Percentiles rank a stretch among this genome's conserved stretches.
phyloP scores from a whole-genome alignment of 2,797 vertebrate species.

The Micromesistius poutassou region DNA sequence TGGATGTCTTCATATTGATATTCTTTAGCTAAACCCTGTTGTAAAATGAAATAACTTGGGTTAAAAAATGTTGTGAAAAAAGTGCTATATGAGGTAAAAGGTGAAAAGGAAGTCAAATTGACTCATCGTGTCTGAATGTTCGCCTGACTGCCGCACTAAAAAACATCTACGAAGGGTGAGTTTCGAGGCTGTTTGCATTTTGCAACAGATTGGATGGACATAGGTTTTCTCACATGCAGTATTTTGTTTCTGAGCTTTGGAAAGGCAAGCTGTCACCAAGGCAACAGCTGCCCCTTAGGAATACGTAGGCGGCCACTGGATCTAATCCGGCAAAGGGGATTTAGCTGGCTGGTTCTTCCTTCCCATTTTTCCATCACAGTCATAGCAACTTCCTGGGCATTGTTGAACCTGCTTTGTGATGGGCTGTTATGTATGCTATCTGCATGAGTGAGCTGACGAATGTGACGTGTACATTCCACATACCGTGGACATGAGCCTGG shows the following conservation, averaged over 20 bases:
- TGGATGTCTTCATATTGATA: too few relatives aligned
- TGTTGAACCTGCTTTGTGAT: not conserved
- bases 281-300: slow-evolving; percentile 60
- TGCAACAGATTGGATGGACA: too few relatives aligned
- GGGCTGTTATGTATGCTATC: not conserved
- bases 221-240: too few relatives aligned
- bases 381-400: slow-evolving; percentile 1
- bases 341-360: slow-evolving; percentile 23
- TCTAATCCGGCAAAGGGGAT: slow-evolving; percentile 51
- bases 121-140: too few relatives aligned
- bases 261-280: slow-evolving; percentile 60
- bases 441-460: not conserved
- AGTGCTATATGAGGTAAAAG: not conserved
- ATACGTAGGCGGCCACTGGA: slow-evolving; percentile 47
- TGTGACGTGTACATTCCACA: not conserved
- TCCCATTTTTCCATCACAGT: slow-evolving; percentile 26
- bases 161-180: too few relatives aligned
- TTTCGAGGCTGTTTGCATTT: too few relatives aligned
- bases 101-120: not conserved
- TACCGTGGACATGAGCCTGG: not conserved
- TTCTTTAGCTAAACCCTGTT: too few relatives aligned
- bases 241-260: too few relatives aligned
- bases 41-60: too few relatives aligned
- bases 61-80: too few relatives aligned
- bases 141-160: too few relatives aligned